Evolutionary conservation across 2,797 vertebrate genomes (phyloP), one percentile per base, ranked within the genome.

Genomic region (Acipenser ruthenus): DNA sequence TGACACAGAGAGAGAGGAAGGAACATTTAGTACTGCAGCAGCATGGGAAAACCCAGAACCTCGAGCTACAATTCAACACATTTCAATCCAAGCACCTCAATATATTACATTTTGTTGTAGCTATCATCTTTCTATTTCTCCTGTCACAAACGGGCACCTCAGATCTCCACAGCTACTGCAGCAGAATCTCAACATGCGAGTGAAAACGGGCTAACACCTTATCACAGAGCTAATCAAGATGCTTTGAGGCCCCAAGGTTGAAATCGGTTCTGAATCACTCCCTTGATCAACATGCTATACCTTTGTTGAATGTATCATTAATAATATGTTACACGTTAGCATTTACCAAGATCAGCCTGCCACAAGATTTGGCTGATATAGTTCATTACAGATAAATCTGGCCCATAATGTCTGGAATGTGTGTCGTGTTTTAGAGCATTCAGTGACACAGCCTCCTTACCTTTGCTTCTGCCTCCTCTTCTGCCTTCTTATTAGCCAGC

Each of bases 391-490:
- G 10, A n/a, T 9, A 7, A 55, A 10, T 8, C 2, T 49, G 18
- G 62, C 13, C n/a, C 6, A 68, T 1, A 12, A 67, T n/a, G 11
- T 48, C 10, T 37, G 3, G 12, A 55, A 51, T 37, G 18, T 63
- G 47, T 13, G 7, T 64, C 7, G 8, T 59, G 48, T 52, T 63
- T 48, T 49, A 49, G 9, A 47, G 8, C 23, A 51, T 23, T 10
- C 53, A 12, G 15, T 50, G 15, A 7, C 5, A 23, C 1, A 7
- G 1, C 10, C 11, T 12, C 18, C 76, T 77, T 67, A 96, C 96
- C 90, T 99, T 99, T 23, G 95, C 89, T 73, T 98, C 95, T 0
- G 96, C 96, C 78, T 98, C 95, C 65, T 99, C 96, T 58, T 96
- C 96, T 48, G 94, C 94, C 70, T 98, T 98, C 74, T 98, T 99